These are phyloP conservation scores for Raillietiella orientalis DNA, from an alignment of 2,888 invertebrate species.

Conservation along the genomic window DNA sequence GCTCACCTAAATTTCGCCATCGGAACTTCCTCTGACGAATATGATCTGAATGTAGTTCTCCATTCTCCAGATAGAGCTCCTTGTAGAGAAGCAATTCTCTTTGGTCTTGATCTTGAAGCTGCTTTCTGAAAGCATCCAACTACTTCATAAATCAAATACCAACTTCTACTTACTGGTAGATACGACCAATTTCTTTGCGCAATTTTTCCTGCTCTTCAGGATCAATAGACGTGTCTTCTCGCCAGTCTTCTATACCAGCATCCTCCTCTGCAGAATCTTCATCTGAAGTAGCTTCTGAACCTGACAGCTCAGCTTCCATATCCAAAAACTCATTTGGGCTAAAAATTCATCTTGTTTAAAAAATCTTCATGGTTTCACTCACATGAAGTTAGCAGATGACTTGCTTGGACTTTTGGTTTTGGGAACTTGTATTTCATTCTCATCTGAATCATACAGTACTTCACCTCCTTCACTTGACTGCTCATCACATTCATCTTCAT, in stretches of 20 bases:
- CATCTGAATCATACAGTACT: conserved; percentile 50
- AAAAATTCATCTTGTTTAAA: too few species aligned
- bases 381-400: conserved; percentile 5
- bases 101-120: conserved; percentile 56
- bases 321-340: conserved; percentile 39
- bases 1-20: conserved; percentile 43
- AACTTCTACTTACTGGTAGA: too few species aligned
- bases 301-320: conserved; percentile 64
- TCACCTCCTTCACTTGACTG: conserved; percentile 5
- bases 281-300: conserved; percentile 58
- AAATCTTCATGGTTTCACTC: conserved; percentile 4
- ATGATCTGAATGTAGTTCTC: conserved; percentile 42
- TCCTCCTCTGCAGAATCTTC: conserved; percentile 60
- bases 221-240: too few species aligned
- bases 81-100: conserved; percentile 47
- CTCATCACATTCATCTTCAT: conserved; percentile 11
- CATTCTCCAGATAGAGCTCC: conserved; percentile 60
- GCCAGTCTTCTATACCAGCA: conserved; percentile 53
- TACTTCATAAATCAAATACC: conserved; percentile 1
- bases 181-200: too few species aligned
- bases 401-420: conserved; percentile 6
- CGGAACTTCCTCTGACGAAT: conserved; percentile 43
- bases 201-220: too few species aligned
- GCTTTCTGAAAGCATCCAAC: conserved; percentile 17
- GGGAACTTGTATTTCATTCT: conserved; percentile 25